A percentile compares a stretch with the other conserved stretches of the same genome.
Evolutionary conservation across 35 echinoderm and acorn worm genomes (phyloP).

Genomic region (Chiridota heheva): DNA sequence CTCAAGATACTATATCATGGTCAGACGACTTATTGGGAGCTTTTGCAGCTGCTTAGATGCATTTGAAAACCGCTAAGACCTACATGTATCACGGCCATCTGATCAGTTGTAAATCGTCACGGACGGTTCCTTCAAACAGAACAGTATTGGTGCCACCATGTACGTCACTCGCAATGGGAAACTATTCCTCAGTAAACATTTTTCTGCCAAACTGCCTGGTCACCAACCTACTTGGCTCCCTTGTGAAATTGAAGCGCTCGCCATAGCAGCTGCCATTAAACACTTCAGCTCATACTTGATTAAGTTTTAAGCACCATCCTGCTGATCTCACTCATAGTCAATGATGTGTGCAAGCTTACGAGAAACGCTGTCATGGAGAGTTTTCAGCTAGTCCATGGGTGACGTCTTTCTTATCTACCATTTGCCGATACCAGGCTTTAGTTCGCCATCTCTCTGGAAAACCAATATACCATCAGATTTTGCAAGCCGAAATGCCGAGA

Average conservation of each 20-base stretch:
- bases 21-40: slow-evolving; percentile 35
- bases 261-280: slow-evolving; percentile 43
- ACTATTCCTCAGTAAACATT: not conserved
- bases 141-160: slow-evolving; percentile 28
- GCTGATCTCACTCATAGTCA: slow-evolving; percentile 46
- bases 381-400: slow-evolving; percentile 60
- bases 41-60: slow-evolving; percentile 14
- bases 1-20: slow-evolving; percentile 41
- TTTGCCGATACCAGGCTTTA: slow-evolving; percentile 18
- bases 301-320: not conserved
- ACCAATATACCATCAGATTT: slow-evolving; percentile 54
- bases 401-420: slow-evolving; percentile 53
- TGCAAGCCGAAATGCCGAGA: slow-evolving; percentile 42
- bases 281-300: slow-evolving; percentile 55
- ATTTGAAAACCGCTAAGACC: slow-evolving; percentile 21
- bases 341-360: slow-evolving; percentile 52
- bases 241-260: slow-evolving; percentile 56
- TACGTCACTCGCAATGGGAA: slow-evolving; percentile 20
- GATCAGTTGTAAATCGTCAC: slow-evolving; percentile 61
- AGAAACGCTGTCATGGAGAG: slow-evolving; percentile 44
- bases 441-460: slow-evolving; percentile 51
- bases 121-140: slow-evolving; percentile 27
- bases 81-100: not conserved
- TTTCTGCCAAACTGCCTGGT: slow-evolving; percentile 28
- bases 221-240: slow-evolving; percentile 45